Evolutionary conservation across 2,797 vertebrate genomes (phyloP), one percentile per base, ranked within the genome.

Genomic region (Arrhamphus sclerolepis): DNA sequence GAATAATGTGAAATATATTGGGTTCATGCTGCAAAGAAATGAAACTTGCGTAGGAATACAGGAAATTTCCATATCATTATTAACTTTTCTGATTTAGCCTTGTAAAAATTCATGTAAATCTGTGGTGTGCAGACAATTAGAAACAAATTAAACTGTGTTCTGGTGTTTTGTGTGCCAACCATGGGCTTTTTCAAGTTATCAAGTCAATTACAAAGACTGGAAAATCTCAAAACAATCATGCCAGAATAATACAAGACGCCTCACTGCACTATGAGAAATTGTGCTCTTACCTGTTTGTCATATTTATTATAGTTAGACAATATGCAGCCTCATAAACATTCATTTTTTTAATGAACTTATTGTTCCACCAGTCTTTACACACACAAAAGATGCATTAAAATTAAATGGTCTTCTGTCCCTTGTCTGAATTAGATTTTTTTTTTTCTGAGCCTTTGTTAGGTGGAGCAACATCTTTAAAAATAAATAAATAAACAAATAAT

Each of bases 161-260:
- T 21, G 38, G 19, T 17, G 14, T 21, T 10, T 6, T 39, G 38
- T 9, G n/a, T 4, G 7, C 41, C 14, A 26, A 28, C 19, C 21
- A 19, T 21, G 8, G 18, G 29, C 11, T 31, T 48, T 31, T 18
- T 17, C 39, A 26, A 21, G 6, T 50, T 39, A 39, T 61, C 29
- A 39, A 28, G 14, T 26, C 21, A 21, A 38, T 60, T 56, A 24
- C 11, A 20, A 43, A 60, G 26, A 29, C 14, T 20, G 11, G 11
- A 2, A 21, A 34, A 29, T 47, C 13, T 11, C 20, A 34, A 16
- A 42, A 34, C 21, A 43, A 67, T 59, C 34, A 19, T 65, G 34
- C 2, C 40, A 38, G 46, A 22, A 17, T 31, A 34, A 49, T 21
- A 40, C 9, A 3, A 49, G 46, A 56, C 22, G 26, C 22, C 9